phyloP scores from a whole-genome alignment of 1,140 invertebrate genomes.

The Tenebrio molitor region DNA sequence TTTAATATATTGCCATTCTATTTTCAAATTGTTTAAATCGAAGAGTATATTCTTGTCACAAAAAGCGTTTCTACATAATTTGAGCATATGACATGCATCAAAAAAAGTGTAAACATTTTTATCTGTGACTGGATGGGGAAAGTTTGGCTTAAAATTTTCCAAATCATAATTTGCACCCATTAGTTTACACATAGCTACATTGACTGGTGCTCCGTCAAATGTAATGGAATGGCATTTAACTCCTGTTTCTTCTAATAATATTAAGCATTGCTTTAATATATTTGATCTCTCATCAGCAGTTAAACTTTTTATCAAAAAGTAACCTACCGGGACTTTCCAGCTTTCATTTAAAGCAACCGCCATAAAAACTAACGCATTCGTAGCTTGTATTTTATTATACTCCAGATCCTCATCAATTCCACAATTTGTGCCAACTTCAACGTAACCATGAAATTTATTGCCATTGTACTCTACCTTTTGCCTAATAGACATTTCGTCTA shows the following conservation, averaged over 20 bases:
- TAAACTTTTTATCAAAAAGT: neutral
- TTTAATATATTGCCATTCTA: neutral
- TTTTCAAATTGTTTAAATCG: neutral
- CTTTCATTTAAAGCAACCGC: too few relatives aligned
- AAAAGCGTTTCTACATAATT: neutral
- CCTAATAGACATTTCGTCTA: neutral
- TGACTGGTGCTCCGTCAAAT: constrained; percentile 18
- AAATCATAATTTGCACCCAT: neutral
- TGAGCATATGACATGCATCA: constrained; percentile 2
- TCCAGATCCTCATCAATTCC: neutral
- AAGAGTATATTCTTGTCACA: too few relatives aligned
- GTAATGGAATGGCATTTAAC: neutral
- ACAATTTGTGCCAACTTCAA: neutral
- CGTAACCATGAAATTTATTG: neutral
- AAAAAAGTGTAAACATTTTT: neutral
- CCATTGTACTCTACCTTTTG: neutral
- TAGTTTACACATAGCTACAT: constrained; percentile 1
- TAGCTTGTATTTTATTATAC: constrained; percentile 43
- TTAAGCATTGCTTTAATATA: constrained; percentile 7
- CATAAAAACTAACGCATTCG: constrained; percentile 62
- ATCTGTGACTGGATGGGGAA: constrained; percentile 1
- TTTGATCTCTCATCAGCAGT: neutral
- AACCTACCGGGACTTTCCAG: too few relatives aligned
- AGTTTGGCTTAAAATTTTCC: neutral
- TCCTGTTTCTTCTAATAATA: neutral